These are phyloP conservation scores for Drosophila willistoni DNA, from an alignment of 1,140 invertebrate genomes.

Conservation along the genomic window DNA sequence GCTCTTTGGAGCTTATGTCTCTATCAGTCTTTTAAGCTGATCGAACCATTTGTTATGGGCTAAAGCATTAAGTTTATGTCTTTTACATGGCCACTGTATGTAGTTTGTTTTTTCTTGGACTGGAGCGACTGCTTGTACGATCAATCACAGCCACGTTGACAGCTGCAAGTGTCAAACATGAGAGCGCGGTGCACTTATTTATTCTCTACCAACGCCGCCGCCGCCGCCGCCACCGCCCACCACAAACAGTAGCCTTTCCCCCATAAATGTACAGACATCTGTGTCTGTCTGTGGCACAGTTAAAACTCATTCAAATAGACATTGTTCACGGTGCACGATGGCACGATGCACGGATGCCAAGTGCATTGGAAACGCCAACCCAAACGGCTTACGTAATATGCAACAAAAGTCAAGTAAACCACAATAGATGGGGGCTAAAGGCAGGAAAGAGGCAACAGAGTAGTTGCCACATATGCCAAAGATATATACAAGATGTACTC, in stretches of 20 bases:
- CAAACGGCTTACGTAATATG: conserved; percentile 61
- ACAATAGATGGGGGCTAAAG: conserved; percentile 38
- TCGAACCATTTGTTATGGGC: conserved; percentile 45
- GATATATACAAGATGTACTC: conserved; percentile 32
- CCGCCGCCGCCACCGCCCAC: conserved; percentile 11
- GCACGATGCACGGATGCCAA: conserved; percentile 33
- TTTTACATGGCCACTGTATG: conserved; percentile 31
- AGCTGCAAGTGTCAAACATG: conserved; percentile 74
- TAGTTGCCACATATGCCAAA: conserved; percentile 49
- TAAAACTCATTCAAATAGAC: conserved; percentile 42
- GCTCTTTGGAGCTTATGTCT: conserved; percentile 4
- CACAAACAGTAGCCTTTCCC: conserved; percentile 26
- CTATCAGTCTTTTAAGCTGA: conserved; percentile 19
- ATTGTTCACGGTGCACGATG: neutral
- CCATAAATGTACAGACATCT: conserved; percentile 18
- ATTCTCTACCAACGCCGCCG: conserved; percentile 11
- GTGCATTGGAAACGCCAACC: conserved; percentile 35
- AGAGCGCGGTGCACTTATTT: conserved; percentile 71
- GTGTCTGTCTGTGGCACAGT: conserved; percentile 59
- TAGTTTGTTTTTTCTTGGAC: conserved; percentile 21
- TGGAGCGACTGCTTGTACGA: conserved; percentile 30
- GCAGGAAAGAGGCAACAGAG: neutral
- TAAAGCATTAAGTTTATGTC: conserved; percentile 39
- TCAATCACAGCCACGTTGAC: conserved; percentile 71
- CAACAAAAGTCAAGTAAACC: conserved; percentile 71